These are phyloP conservation scores for Chelonus formosanus DNA, from an alignment of 2,888 invertebrate genomes.

Conservation along the genomic window DNA sequence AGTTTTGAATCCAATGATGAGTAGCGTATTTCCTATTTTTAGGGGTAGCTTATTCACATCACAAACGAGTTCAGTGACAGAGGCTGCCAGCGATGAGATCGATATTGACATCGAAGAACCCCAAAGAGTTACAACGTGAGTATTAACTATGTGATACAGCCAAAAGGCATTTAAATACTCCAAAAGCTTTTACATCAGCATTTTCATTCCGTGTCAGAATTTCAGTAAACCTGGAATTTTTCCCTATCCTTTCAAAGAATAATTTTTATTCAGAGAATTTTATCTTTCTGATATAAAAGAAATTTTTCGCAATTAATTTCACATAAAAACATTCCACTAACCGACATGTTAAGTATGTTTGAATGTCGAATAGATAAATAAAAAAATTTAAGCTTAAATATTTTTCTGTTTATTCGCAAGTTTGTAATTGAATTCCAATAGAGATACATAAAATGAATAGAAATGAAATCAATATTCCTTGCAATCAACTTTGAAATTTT, in stretches of 20 bases:
- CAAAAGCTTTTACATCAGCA: not conserved
- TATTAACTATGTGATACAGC: conserved; percentile 38
- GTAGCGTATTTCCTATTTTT: conserved; percentile 58
- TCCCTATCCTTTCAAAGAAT: too few relatives aligned
- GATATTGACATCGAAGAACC: conserved; percentile 71
- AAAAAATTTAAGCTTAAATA: too few relatives aligned
- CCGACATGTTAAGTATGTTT: too few relatives aligned
- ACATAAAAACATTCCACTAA: too few relatives aligned
- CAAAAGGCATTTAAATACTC: conserved; percentile 1
- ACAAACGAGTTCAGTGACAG: conserved; percentile 75
- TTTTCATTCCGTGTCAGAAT: too few relatives aligned
- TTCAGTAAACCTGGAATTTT: too few relatives aligned
- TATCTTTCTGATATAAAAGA: too few relatives aligned
- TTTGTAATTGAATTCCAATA: not conserved
- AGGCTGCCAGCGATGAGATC: conserved; percentile 76
- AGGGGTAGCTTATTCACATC: conserved; percentile 62
- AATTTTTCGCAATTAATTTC: too few relatives aligned
- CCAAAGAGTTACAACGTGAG: conserved; percentile 74
- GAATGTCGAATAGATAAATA: too few relatives aligned
- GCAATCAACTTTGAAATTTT: not conserved
- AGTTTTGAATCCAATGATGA: conserved; percentile 50
- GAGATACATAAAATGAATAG: not conserved
- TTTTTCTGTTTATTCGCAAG: not conserved
- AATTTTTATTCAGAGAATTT: too few relatives aligned
- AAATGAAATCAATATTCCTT: not conserved